Evolutionary conservation across 2,113 vertebrate genomes (phyloP).

Genomic region (Dicaeum eximium): DNA sequence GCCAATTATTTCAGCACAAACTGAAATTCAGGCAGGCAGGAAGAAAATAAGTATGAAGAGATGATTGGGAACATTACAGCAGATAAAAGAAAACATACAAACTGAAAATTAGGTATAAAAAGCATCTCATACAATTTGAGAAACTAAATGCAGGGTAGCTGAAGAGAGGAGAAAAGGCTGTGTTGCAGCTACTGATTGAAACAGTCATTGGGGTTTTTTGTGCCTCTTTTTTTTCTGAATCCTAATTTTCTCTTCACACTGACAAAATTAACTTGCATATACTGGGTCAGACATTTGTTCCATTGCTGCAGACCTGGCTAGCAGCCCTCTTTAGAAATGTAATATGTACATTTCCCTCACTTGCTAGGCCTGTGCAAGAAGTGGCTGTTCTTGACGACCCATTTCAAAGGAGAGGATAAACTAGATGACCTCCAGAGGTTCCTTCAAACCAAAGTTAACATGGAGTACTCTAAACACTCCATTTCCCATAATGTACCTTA

Average conservation of each 20-base stretch:
- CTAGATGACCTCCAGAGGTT: neutral
- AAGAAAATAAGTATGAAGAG: neutral
- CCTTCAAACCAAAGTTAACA: neutral
- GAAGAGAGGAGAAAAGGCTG: neutral
- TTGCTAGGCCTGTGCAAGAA: neutral
- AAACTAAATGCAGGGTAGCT: neutral
- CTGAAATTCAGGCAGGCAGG: neutral
- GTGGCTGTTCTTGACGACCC: neutral
- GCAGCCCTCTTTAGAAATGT: neutral
- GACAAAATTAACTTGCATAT: neutral
- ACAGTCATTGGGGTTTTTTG: neutral
- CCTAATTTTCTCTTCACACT: neutral
- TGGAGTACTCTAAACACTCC: neutral
- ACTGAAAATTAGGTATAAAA: neutral
- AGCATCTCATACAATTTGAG: neutral
- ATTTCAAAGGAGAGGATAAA: neutral
- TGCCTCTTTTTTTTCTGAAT: neutral
- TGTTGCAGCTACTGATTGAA: neutral
- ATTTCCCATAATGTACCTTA: neutral
- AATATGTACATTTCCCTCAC: neutral
- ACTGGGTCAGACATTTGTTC: neutral
- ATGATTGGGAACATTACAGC: neutral
- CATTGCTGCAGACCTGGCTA: neutral
- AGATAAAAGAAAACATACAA: neutral
- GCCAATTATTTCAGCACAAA: neutral